A percentile compares a stretch with the other conserved stretches of the same genome.
Conservation (phyloP, 2,113 vertebrate genomes). For the Campylorhamphus procurvoides region DNA sequence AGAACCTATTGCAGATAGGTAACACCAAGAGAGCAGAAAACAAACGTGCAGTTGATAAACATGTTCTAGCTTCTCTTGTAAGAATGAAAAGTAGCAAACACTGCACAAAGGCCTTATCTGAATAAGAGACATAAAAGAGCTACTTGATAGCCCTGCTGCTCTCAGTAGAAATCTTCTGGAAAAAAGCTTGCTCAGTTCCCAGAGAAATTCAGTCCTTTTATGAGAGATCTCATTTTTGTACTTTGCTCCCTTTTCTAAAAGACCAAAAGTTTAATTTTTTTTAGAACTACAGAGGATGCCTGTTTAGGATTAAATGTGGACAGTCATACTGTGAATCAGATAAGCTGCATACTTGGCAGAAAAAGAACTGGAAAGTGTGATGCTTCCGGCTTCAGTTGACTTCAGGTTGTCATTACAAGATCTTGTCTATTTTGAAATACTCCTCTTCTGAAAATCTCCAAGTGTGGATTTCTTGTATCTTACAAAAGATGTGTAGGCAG, state of each 20-base stretch:
- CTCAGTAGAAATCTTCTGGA: not conserved
- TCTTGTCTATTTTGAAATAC: not conserved
- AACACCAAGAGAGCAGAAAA: not conserved
- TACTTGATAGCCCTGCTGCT: not conserved
- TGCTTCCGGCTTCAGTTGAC: slow-evolving; percentile 7
- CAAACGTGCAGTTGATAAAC: not conserved
- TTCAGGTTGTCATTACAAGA: slow-evolving; percentile 8
- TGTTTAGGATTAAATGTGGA: slow-evolving; percentile 48
- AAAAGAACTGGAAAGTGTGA: not conserved
- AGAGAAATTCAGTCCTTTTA: not conserved
- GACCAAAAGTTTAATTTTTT: not conserved
- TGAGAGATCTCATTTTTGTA: not conserved
- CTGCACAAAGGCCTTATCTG: not conserved
- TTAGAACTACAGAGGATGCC: slow-evolving; percentile 35
- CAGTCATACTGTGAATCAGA: slow-evolving; percentile 56
- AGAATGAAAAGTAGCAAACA: not conserved
- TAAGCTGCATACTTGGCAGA: slow-evolving; percentile 58
- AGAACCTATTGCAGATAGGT: not conserved
- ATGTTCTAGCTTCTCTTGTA: not conserved
- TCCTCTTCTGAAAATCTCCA: not conserved
- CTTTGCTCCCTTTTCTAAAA: not conserved
- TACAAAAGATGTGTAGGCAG: not conserved
- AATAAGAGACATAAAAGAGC: not conserved
- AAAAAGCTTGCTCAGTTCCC: not conserved
- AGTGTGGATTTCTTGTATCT: not conserved